A percentile compares a stretch with the other conserved stretches of the same genome.
Evolutionary conservation across 2,888 invertebrate genomes (phyloP).

Genomic region (Leucophora obtusa): DNA sequence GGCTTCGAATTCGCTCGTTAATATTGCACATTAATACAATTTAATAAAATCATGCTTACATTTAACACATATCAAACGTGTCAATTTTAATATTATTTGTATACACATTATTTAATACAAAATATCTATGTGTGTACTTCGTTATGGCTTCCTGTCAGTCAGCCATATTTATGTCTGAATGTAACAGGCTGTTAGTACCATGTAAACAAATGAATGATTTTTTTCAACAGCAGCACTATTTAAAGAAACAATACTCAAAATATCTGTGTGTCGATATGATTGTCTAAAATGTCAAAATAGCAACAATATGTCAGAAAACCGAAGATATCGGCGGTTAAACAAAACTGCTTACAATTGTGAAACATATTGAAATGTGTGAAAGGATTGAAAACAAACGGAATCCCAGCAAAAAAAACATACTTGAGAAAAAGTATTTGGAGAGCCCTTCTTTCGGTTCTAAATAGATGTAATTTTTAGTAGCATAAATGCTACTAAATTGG

Average conservation of each 20-base stretch:
- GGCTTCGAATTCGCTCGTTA: too few species aligned
- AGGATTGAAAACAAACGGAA: not conserved
- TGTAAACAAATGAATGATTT: slow-evolving; percentile 42
- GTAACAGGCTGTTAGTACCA: slow-evolving; percentile 36
- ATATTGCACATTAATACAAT: too few species aligned
- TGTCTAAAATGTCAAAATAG: slow-evolving; percentile 52
- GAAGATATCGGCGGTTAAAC: slow-evolving; percentile 15
- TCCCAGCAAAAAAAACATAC: too few species aligned
- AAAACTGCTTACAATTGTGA: not conserved
- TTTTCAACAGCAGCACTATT: slow-evolving; percentile 9
- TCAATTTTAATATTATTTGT: slow-evolving; percentile 48
- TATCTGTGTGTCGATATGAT: slow-evolving; percentile 37
- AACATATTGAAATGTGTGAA: slow-evolving; percentile 4
- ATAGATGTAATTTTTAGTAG: too few species aligned
- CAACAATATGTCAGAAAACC: slow-evolving; percentile 40
- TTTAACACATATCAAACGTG: slow-evolving; percentile 38
- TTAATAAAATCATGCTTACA: not conserved
- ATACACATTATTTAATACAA: slow-evolving; percentile 13
- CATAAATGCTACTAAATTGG: too few species aligned
- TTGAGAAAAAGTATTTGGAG: too few species aligned
- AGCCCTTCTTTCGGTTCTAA: too few species aligned
- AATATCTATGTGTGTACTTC: not conserved
- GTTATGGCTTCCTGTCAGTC: slow-evolving; percentile 2
- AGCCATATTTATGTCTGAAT: slow-evolving; percentile 26
- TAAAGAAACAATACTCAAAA: slow-evolving; percentile 6